Percentiles rank a stretch among this genome's conserved stretches.
phyloP scores from a whole-genome alignment of 2,888 invertebrate genomes.

The Melinaea marsaeus region DNA sequence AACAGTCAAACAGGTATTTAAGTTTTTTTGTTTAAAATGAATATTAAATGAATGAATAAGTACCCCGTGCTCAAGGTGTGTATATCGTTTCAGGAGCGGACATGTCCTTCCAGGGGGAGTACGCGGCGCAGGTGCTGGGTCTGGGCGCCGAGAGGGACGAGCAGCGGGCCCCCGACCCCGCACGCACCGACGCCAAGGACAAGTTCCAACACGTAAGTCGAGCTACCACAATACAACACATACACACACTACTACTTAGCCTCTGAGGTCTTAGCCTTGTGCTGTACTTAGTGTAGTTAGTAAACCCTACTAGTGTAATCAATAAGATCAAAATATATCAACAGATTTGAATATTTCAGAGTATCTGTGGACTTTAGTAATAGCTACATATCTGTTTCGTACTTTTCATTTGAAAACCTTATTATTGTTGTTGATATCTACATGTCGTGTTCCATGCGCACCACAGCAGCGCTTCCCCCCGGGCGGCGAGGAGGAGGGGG shows the following conservation, averaged over 20 bases:
- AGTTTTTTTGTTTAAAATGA: too few species aligned
- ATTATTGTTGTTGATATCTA: not conserved
- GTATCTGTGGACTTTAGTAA: too few species aligned
- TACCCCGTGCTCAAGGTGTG: not conserved
- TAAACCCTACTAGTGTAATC: too few species aligned
- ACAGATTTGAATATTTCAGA: too few species aligned
- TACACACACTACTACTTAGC: not conserved
- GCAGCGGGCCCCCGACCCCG: conserved; percentile 30
- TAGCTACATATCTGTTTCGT: too few species aligned
- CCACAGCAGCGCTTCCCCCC: conserved; percentile 37
- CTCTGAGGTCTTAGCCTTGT: too few species aligned
- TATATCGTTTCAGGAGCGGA: conserved; percentile 81
- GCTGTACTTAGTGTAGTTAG: too few species aligned
- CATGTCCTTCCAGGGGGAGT: conserved; percentile 93
- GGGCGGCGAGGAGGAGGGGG: conserved; percentile 56
- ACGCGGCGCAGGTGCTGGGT: conserved; percentile 92
- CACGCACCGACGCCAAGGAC: not conserved
- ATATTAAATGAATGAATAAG: not conserved
- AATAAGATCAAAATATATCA: too few species aligned
- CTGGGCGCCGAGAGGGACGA: conserved; percentile 76
- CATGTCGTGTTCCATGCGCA: not conserved
- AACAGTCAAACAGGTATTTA: too few species aligned
- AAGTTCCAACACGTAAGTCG: conserved; percentile 1
- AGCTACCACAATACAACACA: not conserved
- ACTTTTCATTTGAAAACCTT: too few species aligned